These are phyloP conservation scores for Adelges cooleyi DNA, from an alignment of 1,140 invertebrate species.

Conservation along the genomic window DNA sequence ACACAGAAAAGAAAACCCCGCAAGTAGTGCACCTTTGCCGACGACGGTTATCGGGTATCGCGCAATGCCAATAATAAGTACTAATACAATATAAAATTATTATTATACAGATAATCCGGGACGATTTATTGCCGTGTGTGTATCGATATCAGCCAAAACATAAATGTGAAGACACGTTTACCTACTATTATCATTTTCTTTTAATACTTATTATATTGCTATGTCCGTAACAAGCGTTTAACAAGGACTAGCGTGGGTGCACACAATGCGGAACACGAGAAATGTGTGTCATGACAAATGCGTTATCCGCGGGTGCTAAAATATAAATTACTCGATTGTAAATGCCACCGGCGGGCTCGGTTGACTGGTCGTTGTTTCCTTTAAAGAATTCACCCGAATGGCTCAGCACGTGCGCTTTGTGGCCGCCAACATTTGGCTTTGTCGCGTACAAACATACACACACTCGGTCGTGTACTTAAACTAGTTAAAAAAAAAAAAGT, in stretches of 20 bases:
- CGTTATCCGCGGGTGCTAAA: conserved; percentile 17
- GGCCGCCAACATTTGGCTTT: not conserved
- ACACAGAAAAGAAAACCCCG: too few relatives aligned
- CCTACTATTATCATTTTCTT: not conserved
- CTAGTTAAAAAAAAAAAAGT: too few relatives aligned
- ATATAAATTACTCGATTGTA: conserved; percentile 25
- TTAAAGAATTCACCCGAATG: conserved; percentile 22
- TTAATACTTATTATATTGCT: not conserved
- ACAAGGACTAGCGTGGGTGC: not conserved
- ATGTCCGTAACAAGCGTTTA: conserved; percentile 27
- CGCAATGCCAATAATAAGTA: too few relatives aligned
- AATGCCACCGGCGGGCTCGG: conserved; percentile 9
- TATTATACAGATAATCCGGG: conserved; percentile 8
- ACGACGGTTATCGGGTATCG: too few relatives aligned
- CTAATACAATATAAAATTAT: too few relatives aligned
- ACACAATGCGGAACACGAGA: not conserved
- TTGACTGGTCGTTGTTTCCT: too few relatives aligned
- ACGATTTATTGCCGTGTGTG: conserved; percentile 23
- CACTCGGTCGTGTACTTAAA: too few relatives aligned
- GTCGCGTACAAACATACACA: not conserved
- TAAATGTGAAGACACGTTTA: conserved; percentile 27
- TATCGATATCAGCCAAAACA: conserved; percentile 15
- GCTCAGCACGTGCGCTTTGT: conserved; percentile 28
- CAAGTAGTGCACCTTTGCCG: too few relatives aligned
- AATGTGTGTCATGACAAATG: not conserved